Evolutionary conservation across 1,140 invertebrate genomes (phyloP), one percentile per base, ranked within the genome.

Genomic region (Halesus radiatus): DNA sequence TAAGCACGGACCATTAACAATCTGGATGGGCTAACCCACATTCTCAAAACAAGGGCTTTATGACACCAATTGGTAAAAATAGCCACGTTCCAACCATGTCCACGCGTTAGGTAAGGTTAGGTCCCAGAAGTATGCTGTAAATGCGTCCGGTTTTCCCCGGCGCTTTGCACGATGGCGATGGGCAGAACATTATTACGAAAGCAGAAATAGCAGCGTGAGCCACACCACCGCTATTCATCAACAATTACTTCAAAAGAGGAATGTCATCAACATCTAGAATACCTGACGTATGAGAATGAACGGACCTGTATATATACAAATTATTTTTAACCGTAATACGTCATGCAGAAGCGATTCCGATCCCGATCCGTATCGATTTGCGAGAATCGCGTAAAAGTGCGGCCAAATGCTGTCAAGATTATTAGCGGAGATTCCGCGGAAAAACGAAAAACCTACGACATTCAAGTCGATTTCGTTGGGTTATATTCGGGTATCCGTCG

Each of bases 251-350:
- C 18, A 23, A 60, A 60, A 66, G 6, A 16, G 22, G 29, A 66
- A 66, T 66, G 62, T 66, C 62, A 66, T 66, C 62, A 66, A 66
- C 10, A 66, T 26, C 62, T 26, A 29, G 16, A 66, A 66, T 66
- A n/a, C 62, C 62, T n/a, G 62, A 26, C 62, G 62, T 29, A 29
- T 29, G 22, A 22, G 62, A 18, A 18, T 45, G 0, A 45, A 23
- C 56, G 18, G 5, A 60, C 56, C 54, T 20, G 56, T 7, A 26
- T 13, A 8, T n/a, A 64, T 16, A 16, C 62, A 6, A 29, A 22
- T 22, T 66, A 66, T 66, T 66, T 66, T 66, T 66, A 66, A 66
- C 29, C 26, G 22, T 26, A 16, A 10, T 8, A 26, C 60, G 60
- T 64, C 60, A 64, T 22, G 1, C 62, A n/a, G 3, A 22, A 3